Base-by-base conservation (phyloP, 2,113 vertebrate species). In the Maccullochella peelii region DNA sequence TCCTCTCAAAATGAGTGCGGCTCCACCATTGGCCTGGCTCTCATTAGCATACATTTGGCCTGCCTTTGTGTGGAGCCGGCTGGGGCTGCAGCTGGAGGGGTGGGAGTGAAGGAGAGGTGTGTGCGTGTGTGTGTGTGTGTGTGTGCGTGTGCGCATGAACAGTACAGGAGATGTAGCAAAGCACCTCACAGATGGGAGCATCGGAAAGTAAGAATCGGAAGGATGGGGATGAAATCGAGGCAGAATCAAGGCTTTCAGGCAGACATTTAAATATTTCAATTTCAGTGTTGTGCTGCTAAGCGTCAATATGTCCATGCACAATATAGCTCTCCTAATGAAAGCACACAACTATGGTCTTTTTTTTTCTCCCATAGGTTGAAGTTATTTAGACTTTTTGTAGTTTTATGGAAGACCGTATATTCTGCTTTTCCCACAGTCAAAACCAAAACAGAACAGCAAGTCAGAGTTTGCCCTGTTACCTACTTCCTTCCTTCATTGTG, bases 41-140 rank as follows among this genome's bases (percentile, higher is more conserved):
- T 89, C 91, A 94, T 95, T 95, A 95, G 93, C 94, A 95, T 94
- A 92, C 91, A 94, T 93, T 94, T 92, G 86, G 89, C 86, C 86
- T 91, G 89, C 74, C 92, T 93, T 91, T 94, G 90, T 94, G 90
- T 86, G 82, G 90, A 92, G 92, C 86, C 78, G 88, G 79, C 90
- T 89, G 86, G 87, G 90, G 89, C 89, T 88, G 88, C 87, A 88
- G 91, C 90, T 92, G 89, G 86, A 88, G 83, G 69, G 80, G 59
- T 33, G 89, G 85, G 81, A 70, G 84, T 36, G 82, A 79, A 77
- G 57, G 74, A 73, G 83, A 0, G 85, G 73, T 57, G 70, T 67
- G 54, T 52, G 30, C 16, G 79, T 27, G 42, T 44, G 63, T 52
- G 77, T 40, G 66, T 40, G 61, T 44, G 70, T 66, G 79, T 14